These are phyloP conservation scores for Caenorhabditis afra DNA, from an alignment of 2,888 invertebrate genomes.

Conservation along the genomic window DNA sequence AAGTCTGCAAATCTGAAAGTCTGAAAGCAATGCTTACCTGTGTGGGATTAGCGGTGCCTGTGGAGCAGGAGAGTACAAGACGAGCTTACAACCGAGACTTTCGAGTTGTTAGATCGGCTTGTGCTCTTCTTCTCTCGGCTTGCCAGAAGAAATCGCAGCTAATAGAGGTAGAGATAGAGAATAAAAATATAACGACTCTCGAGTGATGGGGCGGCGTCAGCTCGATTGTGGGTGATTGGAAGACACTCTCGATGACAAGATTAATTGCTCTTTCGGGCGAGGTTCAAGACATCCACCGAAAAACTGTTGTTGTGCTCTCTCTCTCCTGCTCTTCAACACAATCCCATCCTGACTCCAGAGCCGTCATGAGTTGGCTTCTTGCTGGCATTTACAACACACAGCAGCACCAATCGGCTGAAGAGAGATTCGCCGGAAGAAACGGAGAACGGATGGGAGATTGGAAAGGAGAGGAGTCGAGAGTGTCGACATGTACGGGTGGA, in stretches of 20 bases:
- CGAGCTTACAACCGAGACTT: constrained; percentile 37
- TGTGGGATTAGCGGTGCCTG: not conserved
- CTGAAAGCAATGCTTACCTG: not conserved
- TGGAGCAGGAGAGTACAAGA: constrained; percentile 20
- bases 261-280: constrained; percentile 39
- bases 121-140: constrained; percentile 13
- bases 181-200: constrained; percentile 27
- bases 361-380: constrained; percentile 14
- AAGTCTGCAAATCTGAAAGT: not conserved
- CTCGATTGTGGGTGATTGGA: not conserved
- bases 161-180: no score
- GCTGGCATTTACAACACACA: no score
- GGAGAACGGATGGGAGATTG: not conserved
- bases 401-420: constrained; percentile 21
- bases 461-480: not conserved
- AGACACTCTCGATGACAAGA: constrained; percentile 29
- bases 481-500: not conserved
- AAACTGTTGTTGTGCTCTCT: constrained; percentile 33
- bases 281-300: constrained; percentile 29
- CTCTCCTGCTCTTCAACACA: not conserved
- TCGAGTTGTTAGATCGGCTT: constrained; percentile 21
- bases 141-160: constrained; percentile 1
- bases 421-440: not conserved
- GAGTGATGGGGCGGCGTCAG: constrained; percentile 2
- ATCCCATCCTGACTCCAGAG: constrained; percentile 22